Base-by-base conservation (phyloP, 2,113 vertebrate species). In the Grammomys surdaster region DNA sequence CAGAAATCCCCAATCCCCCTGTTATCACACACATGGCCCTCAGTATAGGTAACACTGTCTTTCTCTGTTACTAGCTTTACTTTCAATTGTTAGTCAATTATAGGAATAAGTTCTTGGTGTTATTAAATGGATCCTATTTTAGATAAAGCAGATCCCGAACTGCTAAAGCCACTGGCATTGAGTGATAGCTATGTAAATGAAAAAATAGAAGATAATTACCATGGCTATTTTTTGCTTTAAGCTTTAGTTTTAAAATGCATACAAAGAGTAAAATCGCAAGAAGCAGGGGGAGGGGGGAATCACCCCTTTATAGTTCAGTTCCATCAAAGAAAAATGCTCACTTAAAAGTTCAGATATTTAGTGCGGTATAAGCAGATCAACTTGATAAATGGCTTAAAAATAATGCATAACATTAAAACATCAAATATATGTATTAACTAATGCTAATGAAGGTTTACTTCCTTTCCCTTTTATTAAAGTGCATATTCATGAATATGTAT, bases 51-150 rank as follows among this genome's bases (percentile, higher is more conserved):
- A 91, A 91, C 72, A 94, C 67, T 11, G 31, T 65, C 69, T 94
- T 96, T 92, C 93, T 92, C 91, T 98, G 91, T 95, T 80, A 58
- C 22, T 81, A 97, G 78, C 65, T 94, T 96, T 96, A 92, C 95
- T 93, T 93, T 96, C 96, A 96, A 93, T 63, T 97, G 93, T 88
- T 85, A 88, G 85, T 97, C 93, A 33, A 95, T 98, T 97, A 97
- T 76, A 48, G 84, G 96, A 97, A 98, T 97, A 96, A 78, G 17
- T 98, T 98, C 84, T 96, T 86, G 89, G 91, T 97, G 86, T 96
- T 98, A 98, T 97, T 98, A 98, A 98, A 97, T 98, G 96, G 97
- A 97, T 98, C 97, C 96, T 78, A 98, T 97, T 98, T 93, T 94
- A 54, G 95, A 97, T 96, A 98, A 97, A 98, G 96, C 93, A 95